Evolutionary conservation across 2,113 vertebrate genomes (phyloP), one percentile per base, ranked within the genome.

Genomic region (Brachyhypopomus occidentalis): DNA sequence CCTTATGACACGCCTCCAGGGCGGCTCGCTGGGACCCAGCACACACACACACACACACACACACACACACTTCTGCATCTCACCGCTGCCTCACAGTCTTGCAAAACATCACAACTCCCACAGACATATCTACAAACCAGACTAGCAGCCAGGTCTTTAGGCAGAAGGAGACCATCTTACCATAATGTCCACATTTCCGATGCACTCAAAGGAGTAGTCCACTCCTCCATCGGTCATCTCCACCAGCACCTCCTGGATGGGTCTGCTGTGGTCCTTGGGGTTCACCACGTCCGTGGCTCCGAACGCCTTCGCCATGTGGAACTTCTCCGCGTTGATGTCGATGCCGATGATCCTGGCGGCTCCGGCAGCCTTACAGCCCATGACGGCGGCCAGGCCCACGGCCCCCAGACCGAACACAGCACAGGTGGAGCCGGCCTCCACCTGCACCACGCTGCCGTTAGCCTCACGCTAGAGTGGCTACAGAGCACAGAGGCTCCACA

Each of bases 191-290:
- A 87, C 94, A 41, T 90, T 94, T 66, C 97, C 97, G 0, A 94
- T 93, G 88, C 96, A 97, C 77, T 98, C 97, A 0, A 99, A 95
- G 17, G 96, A 95, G 77, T 96, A 99, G 89, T 98, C 96, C 79
- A 98, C 95, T 0, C 96, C 95, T 0, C 94, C 94, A 0, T 91
- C 89, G 0, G 96, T 98, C 94, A 97, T 89, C 82, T 97, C 95
- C 0, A 86, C 84, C 80, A 98, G 78, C 64, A 96, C 94, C 30
- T 98, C 93, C 0, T 97, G 94, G 82, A 97, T 86, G 41, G 96
- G 95, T 79, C 94, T 96, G 72, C 86, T 86, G 81, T 94, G 91
- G 22, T 97, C 95, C 72, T 92, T 92, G 3, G 97, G 96, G 91
- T 96, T 97, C 89, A 99, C 64, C 5, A 92, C 96, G 38, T 98